Base-by-base conservation (phyloP, 2,113 vertebrate species). In the Myotis lucifugus region DNA sequence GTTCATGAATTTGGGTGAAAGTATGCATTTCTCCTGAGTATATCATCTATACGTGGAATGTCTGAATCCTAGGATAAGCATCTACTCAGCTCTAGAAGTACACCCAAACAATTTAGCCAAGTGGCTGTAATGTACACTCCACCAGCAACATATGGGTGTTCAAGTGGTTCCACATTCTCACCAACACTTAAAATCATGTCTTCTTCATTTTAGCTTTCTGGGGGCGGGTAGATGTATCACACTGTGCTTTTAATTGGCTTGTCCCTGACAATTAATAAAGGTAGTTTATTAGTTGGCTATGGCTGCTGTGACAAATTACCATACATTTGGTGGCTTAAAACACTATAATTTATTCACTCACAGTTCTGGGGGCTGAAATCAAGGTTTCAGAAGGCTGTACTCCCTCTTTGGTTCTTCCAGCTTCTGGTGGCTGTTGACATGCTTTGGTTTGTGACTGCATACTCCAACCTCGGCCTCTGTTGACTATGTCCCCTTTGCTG, bases 211-310 rank as follows among this genome's bases (percentile, higher is more conserved):
- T n/a, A 78, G 34, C 8, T 82, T 78, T 70, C 61, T 0, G 9
- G n/a, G 27, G 15, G 27, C 46, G 9, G 48, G 32, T 12, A 89
- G 52, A 73, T 18, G 73, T 69, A 82, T 19, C 19, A 12, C 18
- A 40, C 21, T 46, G 7, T 70, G 19, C 67, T 87, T 93, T 88
- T 67, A 50, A 76, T 90, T 85, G 90, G n/a, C 15, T 93, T 90
- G 56, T 61, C 50, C 50, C 46, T 67, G 18, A 46, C 64, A 40
- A 84, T 88, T 76, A 86, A 54, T 64, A 76, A 93, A 89, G 37
- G 61, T n/a, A 27, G 25, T 77, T 67, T 88, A 34, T 85, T 82
- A n/a, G 4, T 61, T 95, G 61, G 37, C 59, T 77, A 70, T 15
- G 5, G 25, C 52, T 87, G 11, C n/a, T 91, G 21, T 64, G 50